These are phyloP conservation scores for Harmothoe impar DNA, from an alignment of 2,888 invertebrate genomes.

Conservation along the genomic window DNA sequence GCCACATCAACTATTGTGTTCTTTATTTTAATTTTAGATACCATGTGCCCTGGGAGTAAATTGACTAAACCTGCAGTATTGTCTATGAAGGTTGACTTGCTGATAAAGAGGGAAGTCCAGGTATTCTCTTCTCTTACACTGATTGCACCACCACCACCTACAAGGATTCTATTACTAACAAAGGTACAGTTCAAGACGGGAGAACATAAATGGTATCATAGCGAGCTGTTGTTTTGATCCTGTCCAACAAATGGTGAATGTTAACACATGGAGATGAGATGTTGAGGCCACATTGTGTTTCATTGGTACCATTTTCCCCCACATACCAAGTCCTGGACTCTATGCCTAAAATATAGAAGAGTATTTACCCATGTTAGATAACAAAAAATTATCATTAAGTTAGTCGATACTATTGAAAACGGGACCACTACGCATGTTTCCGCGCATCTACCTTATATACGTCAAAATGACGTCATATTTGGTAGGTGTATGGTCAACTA, in stretches of 20 bases:
- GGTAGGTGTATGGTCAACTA: too few relatives aligned
- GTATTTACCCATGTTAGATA: too few relatives aligned
- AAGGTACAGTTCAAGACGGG: neutral
- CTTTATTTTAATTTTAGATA: too few relatives aligned
- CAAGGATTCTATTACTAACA: neutral
- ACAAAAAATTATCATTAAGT: too few relatives aligned
- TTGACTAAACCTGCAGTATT: neutral
- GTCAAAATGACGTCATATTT: too few relatives aligned
- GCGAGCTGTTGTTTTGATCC: neutral
- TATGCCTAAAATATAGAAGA: too few relatives aligned
- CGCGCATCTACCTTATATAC: too few relatives aligned
- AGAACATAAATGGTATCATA: slow-evolving; percentile 1
- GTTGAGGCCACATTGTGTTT: neutral
- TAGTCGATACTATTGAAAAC: too few relatives aligned
- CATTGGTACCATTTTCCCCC: neutral
- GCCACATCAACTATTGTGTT: too few relatives aligned
- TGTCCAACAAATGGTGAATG: neutral
- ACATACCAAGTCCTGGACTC: neutral
- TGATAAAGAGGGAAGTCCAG: neutral
- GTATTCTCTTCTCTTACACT: neutral
- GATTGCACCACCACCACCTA: neutral
- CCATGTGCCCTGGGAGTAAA: neutral
- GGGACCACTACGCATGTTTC: too few relatives aligned
- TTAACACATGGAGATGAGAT: neutral
- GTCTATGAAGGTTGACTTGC: neutral